phyloP scores from a whole-genome alignment of 1,140 invertebrate genomes.

The Aphaenogaster rudis region DNA sequence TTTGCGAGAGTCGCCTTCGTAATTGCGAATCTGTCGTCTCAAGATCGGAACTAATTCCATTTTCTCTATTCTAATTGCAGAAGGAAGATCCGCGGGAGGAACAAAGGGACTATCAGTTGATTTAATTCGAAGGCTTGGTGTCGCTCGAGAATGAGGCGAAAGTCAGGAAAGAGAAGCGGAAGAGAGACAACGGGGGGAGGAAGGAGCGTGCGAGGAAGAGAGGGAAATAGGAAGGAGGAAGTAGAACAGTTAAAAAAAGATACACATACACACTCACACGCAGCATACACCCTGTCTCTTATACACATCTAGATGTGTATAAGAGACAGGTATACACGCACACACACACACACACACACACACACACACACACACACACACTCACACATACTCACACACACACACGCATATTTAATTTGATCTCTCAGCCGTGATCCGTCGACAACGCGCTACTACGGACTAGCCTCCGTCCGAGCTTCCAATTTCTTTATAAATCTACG shows the following conservation, averaged over 20 bases:
- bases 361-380: background rate
- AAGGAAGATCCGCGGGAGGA: conserved; percentile 63
- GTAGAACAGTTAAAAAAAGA: conserved; percentile 53
- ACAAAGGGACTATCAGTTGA: conserved; percentile 64
- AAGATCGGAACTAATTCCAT: conserved; percentile 44
- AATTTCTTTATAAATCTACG: conserved; percentile 66
- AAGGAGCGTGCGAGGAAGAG: background rate
- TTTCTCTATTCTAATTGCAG: conserved; percentile 69
- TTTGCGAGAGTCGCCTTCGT: background rate
- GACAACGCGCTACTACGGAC: conserved; percentile 75
- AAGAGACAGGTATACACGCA: too few relatives aligned
- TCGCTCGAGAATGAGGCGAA: conserved; percentile 47
- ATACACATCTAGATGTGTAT: too few relatives aligned
- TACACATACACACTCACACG: background rate
- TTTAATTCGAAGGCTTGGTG: conserved; percentile 57
- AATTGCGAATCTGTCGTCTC: background rate
- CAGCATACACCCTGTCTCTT: too few relatives aligned
- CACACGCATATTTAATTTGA: conserved; percentile 36
- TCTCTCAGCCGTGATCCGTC: conserved; percentile 71
- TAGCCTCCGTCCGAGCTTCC: conserved; percentile 75
- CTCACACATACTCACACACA: background rate
- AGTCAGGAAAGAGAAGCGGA: conserved; percentile 46
- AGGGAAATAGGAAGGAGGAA: conserved; percentile 21
- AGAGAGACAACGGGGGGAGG: background rate
- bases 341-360: background rate